A percentile compares a stretch with the other conserved stretches of the same genome.
Evolutionary conservation across 1,140 invertebrate species (phyloP).

Genomic region (Hyphantria cunea): DNA sequence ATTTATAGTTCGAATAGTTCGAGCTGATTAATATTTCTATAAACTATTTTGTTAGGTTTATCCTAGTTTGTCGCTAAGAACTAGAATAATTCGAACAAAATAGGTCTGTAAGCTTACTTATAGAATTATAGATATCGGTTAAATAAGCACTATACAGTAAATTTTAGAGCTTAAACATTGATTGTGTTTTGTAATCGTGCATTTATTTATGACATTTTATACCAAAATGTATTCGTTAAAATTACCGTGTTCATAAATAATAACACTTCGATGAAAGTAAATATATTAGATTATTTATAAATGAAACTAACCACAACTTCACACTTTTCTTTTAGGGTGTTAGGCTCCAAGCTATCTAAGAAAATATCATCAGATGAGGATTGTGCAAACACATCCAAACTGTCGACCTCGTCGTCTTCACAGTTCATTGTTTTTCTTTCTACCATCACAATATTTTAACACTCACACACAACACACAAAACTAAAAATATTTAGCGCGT

Average conservation of each 20-base stretch:
- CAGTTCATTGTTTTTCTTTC: constrained; percentile 60
- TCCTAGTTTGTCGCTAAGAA: too few species aligned
- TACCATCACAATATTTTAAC: constrained; percentile 54
- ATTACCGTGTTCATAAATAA: too few species aligned
- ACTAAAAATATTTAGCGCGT: constrained; percentile 5
- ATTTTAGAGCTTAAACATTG: too few species aligned
- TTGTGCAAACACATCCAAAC: constrained; percentile 64
- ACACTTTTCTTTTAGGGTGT: constrained; percentile 54
- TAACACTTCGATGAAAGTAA: neutral
- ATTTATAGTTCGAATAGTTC: neutral
- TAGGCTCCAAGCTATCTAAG: constrained; percentile 70
- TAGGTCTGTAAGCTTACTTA: too few species aligned
- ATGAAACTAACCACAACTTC: constrained; percentile 48
- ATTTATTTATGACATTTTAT: too few species aligned
- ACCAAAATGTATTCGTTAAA: too few species aligned
- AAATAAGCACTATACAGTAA: too few species aligned
- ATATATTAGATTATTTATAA: neutral
- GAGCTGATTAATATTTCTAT: too few species aligned
- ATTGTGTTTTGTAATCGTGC: too few species aligned
- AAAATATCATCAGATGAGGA: constrained; percentile 54
- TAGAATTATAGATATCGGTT: too few species aligned
- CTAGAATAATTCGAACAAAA: too few species aligned
- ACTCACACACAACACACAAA: constrained; percentile 26
- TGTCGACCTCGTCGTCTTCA: constrained; percentile 63
- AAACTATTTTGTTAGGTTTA: too few species aligned